These are phyloP conservation scores for Thymallus thymallus DNA, from an alignment of 2,113 vertebrate species.

Conservation along the genomic window DNA sequence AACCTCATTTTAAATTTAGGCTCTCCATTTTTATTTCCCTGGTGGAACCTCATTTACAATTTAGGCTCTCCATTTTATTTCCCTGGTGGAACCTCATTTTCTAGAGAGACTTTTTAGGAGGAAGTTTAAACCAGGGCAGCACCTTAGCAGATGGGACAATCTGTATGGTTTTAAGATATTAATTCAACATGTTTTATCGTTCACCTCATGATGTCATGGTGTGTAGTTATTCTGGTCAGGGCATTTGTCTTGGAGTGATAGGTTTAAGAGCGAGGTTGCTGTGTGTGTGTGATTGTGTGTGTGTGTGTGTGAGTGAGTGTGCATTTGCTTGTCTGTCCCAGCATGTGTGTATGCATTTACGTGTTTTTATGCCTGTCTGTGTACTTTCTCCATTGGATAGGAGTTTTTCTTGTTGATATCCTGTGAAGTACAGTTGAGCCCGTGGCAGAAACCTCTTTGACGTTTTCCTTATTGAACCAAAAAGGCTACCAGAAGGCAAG, in stretches of 20 bases:
- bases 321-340: not conserved
- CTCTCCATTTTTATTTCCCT: slow-evolving; percentile 34
- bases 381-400: slow-evolving; percentile 10
- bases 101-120: slow-evolving; percentile 15
- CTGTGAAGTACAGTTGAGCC: not conserved
- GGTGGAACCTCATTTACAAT: slow-evolving; percentile 26
- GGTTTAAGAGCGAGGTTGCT: not conserved
- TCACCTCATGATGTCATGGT: slow-evolving; percentile 16
- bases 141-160: slow-evolving; percentile 62
- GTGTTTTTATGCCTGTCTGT: not conserved
- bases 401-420: not conserved
- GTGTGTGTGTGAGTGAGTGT: slow-evolving; percentile 6
- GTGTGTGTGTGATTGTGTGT: slow-evolving; percentile 5
- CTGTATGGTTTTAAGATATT: slow-evolving; percentile 40
- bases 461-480: slow-evolving; percentile 6
- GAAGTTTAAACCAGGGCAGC: slow-evolving; percentile 42
- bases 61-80: slow-evolving; percentile 31
- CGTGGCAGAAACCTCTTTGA: slow-evolving; percentile 8
- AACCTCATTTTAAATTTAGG: slow-evolving; percentile 2
- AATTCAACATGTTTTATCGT: not conserved
- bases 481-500: not conserved
- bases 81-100: slow-evolving; percentile 33
- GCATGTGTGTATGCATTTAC: too few species aligned
- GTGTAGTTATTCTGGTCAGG: not conserved
- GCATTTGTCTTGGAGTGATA: not conserved